phyloP scores from a whole-genome alignment of 1,140 invertebrate species.

The Pseudoatta argentina region DNA sequence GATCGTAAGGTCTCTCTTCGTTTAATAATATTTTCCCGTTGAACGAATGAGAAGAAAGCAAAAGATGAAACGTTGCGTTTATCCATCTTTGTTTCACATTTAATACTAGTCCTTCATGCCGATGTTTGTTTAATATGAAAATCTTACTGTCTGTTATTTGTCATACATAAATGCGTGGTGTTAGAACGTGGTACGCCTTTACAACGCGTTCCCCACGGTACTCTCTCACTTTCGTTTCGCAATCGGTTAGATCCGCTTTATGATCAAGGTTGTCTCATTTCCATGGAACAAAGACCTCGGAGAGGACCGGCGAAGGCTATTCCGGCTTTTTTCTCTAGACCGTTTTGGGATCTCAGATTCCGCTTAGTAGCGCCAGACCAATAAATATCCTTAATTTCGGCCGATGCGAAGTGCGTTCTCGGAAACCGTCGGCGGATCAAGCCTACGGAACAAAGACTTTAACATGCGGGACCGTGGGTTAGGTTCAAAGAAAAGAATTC shows the following conservation, averaged over 20 bases:
- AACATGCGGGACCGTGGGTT: constrained; percentile 64
- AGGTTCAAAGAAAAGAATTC: constrained; percentile 36
- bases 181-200: constrained; percentile 6
- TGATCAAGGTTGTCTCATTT: constrained; percentile 69
- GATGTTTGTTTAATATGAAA: constrained; percentile 6
- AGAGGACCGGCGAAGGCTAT: constrained; percentile 30
- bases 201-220: constrained; percentile 28
- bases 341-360: constrained; percentile 71
- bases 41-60: background rate
- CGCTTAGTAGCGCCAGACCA: constrained; percentile 76
- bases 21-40: constrained; percentile 34
- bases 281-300: constrained; percentile 69
- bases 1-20: background rate
- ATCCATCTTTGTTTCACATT: background rate
- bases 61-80: background rate
- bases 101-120: background rate
- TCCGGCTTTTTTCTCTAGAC: constrained; percentile 30
- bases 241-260: constrained; percentile 56
- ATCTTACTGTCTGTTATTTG: constrained; percentile 27
- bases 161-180: constrained; percentile 1
- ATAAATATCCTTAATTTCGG: constrained; percentile 80
- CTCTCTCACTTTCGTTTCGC: constrained; percentile 53
- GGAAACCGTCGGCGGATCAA: constrained; percentile 65
- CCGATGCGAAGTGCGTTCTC: constrained; percentile 73
- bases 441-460: constrained; percentile 69